Evolutionary conservation across 2,888 invertebrate genomes (phyloP).

Genomic region (Hesperia comma): DNA sequence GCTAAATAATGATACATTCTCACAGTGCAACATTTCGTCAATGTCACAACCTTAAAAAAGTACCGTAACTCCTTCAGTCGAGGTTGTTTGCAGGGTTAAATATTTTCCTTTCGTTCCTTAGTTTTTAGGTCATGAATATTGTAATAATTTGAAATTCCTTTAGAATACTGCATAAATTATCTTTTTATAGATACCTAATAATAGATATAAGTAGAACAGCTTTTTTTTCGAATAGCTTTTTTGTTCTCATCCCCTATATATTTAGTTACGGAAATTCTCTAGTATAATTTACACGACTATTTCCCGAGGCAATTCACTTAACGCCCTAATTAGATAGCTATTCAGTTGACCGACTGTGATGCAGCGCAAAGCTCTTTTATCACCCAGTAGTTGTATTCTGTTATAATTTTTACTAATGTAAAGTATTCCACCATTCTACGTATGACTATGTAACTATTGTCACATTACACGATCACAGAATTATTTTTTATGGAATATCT

Average conservation of each 20-base stretch:
- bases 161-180: too few species aligned
- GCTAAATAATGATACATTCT: slow-evolving; percentile 31
- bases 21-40: slow-evolving; percentile 29
- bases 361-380: slow-evolving; percentile 36
- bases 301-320: slow-evolving; percentile 58
- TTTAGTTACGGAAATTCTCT: slow-evolving; percentile 45
- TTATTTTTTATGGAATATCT: slow-evolving; percentile 9
- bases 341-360: slow-evolving; percentile 42
- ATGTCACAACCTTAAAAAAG: slow-evolving; percentile 22
- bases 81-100: slow-evolving; percentile 1
- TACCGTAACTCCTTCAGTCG: background rate
- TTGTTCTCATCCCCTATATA: slow-evolving; percentile 41
- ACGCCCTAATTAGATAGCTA: slow-evolving; percentile 57
- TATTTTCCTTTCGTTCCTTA: background rate
- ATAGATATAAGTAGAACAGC: too few species aligned
- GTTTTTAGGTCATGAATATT: too few species aligned
- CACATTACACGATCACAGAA: background rate
- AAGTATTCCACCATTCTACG: slow-evolving; percentile 12
- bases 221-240: slow-evolving; percentile 39
- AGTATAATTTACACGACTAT: slow-evolving; percentile 55
- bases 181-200: too few species aligned
- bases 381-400: slow-evolving; percentile 11
- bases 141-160: too few species aligned
- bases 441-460: background rate
- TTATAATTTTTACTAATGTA: slow-evolving; percentile 20